Evolutionary conservation across 2,797 vertebrate genomes (phyloP).

Genomic region (Gambusia yucatana): DNA sequence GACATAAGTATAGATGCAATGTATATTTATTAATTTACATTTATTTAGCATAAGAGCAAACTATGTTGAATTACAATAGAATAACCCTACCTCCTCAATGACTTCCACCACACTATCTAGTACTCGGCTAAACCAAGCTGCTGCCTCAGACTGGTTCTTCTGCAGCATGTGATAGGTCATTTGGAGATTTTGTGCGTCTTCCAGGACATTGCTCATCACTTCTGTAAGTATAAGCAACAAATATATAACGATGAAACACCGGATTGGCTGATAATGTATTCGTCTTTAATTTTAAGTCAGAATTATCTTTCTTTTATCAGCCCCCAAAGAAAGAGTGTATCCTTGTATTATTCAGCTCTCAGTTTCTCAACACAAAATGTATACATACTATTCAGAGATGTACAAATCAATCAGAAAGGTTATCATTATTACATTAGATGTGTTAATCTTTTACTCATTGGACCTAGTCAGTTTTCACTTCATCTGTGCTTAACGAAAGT

Average conservation of each 20-base stretch:
- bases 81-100: slow-evolving; percentile 58
- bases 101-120: slow-evolving; percentile 54
- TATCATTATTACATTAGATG: background rate
- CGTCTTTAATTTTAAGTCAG: background rate
- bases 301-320: slow-evolving; percentile 10
- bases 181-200: slow-evolving; percentile 54
- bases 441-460: background rate
- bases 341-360: slow-evolving; percentile 20
- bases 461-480: background rate
- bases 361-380: background rate
- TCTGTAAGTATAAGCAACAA: slow-evolving; percentile 55
- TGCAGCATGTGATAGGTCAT: slow-evolving; percentile 44
- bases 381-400: background rate
- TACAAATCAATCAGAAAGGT: background rate
- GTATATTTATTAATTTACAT: background rate
- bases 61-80: background rate
- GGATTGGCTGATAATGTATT: background rate
- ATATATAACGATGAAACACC: background rate
- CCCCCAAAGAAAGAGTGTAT: slow-evolving; percentile 53
- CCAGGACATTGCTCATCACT: slow-evolving; percentile 52
- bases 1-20: background rate
- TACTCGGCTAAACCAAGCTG: slow-evolving; percentile 45
- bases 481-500: background rate
- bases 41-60: background rate
- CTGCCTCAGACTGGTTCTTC: slow-evolving; percentile 62